Percentiles rank a stretch among this genome's conserved stretches.
These are phyloP conservation scores for Aegotheles bennettii DNA, from an alignment of 2,113 vertebrate species.

Conservation along the genomic window DNA sequence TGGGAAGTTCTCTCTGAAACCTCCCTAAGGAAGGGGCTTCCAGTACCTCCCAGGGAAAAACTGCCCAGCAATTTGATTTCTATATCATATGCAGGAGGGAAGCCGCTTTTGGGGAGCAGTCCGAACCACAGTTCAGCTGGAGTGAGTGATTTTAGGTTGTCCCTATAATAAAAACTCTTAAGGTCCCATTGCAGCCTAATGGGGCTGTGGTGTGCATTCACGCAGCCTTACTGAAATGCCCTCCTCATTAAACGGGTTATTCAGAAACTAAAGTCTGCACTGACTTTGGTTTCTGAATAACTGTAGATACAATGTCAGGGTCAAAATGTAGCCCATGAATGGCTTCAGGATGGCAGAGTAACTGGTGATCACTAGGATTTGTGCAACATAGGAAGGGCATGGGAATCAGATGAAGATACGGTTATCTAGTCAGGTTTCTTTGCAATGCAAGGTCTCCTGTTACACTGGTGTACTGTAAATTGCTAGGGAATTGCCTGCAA, in stretches of 20 bases:
- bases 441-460: background rate
- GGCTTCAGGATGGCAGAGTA: background rate
- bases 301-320: background rate
- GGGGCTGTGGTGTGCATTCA: background rate
- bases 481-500: background rate
- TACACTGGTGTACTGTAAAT: background rate
- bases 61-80: background rate
- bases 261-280: background rate
- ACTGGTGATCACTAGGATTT: background rate
- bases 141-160: background rate
- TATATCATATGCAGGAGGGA: fast-evolving
- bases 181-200: background rate
- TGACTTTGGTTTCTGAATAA: background rate
- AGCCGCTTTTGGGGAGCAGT: background rate
- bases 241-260: background rate
- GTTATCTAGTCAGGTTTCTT: background rate
- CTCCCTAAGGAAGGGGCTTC: background rate
- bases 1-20: background rate
- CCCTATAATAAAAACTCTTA: background rate
- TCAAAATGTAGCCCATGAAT: background rate
- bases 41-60: background rate
- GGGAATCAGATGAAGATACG: background rate
- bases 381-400: background rate
- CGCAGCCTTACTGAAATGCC: background rate
- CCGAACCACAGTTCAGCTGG: background rate